Conservation (phyloP, 2,888 invertebrate species). For the Dione vanillae region DNA sequence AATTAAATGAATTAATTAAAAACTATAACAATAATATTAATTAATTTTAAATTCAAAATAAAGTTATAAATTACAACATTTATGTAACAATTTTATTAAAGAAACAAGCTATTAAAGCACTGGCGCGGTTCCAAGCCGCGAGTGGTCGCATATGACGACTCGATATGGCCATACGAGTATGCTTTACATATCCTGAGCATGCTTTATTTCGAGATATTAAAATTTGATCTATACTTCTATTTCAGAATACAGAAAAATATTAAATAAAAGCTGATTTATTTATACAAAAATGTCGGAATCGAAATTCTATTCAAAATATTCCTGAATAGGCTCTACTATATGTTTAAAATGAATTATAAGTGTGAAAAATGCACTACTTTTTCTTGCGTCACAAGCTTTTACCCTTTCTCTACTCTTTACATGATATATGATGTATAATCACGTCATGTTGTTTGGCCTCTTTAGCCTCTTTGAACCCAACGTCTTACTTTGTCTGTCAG, state of each 20-base stretch:
- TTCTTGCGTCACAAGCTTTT: no score
- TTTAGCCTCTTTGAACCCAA: no score
- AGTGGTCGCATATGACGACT: conserved; percentile 74
- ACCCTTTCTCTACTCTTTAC: no score
- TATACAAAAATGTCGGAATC: neutral
- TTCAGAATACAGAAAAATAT: neutral
- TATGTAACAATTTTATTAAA: conserved; percentile 25
- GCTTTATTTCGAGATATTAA: conserved; percentile 12
- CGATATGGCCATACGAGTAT: conserved; percentile 60
- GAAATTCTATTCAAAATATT: neutral
- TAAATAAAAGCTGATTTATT: neutral
- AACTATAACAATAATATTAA: no score
- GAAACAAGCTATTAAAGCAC: conserved; percentile 49
- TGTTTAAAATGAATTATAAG: no score
- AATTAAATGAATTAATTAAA: no score
- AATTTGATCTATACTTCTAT: conserved; percentile 9
- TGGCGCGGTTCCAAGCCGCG: conserved; percentile 74
- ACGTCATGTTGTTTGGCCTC: no score
- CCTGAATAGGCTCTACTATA: no score
- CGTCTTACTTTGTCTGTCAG: no score
- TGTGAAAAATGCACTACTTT: no score
- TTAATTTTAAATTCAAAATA: no score
- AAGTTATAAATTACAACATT: neutral
- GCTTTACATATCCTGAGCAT: conserved; percentile 21
- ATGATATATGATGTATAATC: no score